Conservation (phyloP, 2,797 vertebrate species). For the Babyrousa celebensis region DNA sequence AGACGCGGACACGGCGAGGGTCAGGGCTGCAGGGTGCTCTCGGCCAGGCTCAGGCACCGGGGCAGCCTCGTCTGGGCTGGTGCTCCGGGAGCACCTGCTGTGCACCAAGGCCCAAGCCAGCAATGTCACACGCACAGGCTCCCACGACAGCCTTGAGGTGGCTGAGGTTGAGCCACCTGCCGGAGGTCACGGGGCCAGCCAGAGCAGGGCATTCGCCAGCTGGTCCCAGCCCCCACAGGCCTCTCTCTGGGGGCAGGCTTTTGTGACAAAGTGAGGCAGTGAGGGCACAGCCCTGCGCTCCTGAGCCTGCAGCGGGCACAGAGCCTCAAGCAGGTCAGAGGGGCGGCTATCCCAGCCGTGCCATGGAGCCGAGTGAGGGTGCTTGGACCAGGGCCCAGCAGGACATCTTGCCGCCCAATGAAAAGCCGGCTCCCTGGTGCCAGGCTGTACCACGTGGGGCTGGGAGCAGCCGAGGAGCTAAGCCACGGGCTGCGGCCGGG, state of each 20-base stretch:
- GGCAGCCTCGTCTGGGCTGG: background rate
- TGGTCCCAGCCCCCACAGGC: no score
- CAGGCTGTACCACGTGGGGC: fast-evolving
- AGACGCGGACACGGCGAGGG: background rate
- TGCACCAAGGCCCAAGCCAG: background rate
- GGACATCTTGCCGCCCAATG: background rate
- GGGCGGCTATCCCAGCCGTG: fast-evolving
- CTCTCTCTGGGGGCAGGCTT: fast-evolving
- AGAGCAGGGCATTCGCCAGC: background rate
- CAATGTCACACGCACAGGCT: fast-evolving
- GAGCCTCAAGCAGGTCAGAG: fast-evolving
- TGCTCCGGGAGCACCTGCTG: background rate
- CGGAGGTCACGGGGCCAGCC: background rate
- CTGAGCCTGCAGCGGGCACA: fast-evolving
- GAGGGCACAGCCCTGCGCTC: background rate
- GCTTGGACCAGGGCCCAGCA: fast-evolving
- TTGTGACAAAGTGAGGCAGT: fast-evolving
- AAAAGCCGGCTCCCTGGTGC: no score
- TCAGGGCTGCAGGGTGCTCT: no score
- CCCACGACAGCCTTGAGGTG: fast-evolving
- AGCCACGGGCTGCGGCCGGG: background rate
- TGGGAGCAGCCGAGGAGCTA: no score
- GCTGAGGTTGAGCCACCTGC: background rate
- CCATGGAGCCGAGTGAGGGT: fast-evolving
- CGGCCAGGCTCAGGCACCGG: no score